phyloP scores from a whole-genome alignment of 1,140 invertebrate species.

The Anastrepha ludens region DNA sequence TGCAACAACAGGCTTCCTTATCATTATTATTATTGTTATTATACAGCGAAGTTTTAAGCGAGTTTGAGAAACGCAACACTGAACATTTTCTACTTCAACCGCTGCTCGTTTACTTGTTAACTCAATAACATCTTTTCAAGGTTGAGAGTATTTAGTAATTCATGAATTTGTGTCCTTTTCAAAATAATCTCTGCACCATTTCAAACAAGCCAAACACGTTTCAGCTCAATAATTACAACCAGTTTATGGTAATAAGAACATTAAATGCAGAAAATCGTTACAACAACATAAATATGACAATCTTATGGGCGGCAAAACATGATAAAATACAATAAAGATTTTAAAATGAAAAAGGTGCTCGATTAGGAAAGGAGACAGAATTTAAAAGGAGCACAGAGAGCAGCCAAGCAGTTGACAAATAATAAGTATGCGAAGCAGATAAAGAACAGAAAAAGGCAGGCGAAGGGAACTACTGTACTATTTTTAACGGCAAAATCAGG shows the following conservation, averaged over 20 bases:
- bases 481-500: neutral
- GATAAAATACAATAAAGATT: neutral
- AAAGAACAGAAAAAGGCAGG: too few relatives aligned
- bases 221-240: slow-evolving; percentile 21
- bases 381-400: neutral
- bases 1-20: too few relatives aligned
- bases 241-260: slow-evolving; percentile 37
- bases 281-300: slow-evolving; percentile 14
- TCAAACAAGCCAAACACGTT: neutral
- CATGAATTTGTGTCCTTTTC: neutral
- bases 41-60: too few relatives aligned
- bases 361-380: neutral
- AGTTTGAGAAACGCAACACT: too few relatives aligned
- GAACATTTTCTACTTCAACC: too few relatives aligned
- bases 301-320: slow-evolving; percentile 14
- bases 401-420: neutral
- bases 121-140: neutral
- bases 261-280: neutral
- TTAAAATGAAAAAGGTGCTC: neutral
- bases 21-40: too few relatives aligned
- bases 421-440: neutral
- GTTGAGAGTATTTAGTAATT: neutral
- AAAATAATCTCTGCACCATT: neutral
- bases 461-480: neutral
- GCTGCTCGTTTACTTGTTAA: too few relatives aligned